phyloP scores from a whole-genome alignment of 2,888 invertebrate genomes.

The Encarsia formosa region DNA sequence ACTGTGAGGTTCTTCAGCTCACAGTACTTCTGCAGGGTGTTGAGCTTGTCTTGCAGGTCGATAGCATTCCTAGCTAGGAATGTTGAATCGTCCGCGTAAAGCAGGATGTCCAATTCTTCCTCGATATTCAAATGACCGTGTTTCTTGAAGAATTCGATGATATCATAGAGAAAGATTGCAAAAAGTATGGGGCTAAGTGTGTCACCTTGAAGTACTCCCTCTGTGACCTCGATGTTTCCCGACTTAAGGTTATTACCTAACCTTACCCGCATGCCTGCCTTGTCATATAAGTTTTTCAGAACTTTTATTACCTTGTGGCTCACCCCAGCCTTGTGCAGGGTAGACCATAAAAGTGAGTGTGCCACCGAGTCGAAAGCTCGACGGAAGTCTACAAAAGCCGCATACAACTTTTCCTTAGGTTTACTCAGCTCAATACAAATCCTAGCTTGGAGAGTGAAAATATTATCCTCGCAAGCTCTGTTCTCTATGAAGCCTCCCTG shows the following conservation, averaged over 20 bases:
- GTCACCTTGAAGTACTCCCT: too few species aligned
- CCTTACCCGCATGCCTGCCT: conserved; percentile 13
- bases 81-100: too few species aligned
- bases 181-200: too few species aligned
- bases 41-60: too few species aligned
- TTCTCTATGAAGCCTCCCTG: conserved; percentile 32
- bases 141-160: too few species aligned
- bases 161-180: too few species aligned
- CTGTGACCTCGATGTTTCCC: too few species aligned
- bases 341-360: conserved; percentile 27
- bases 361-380: conserved; percentile 19
- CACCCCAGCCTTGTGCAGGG: conserved; percentile 14
- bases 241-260: not conserved
- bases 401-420: conserved; percentile 24
- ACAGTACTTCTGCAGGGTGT: too few species aligned
- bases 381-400: conserved; percentile 28
- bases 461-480: conserved; percentile 29
- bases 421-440: conserved; percentile 19
- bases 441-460: conserved; percentile 28
- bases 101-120: too few species aligned
- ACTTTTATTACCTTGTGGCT: conserved; percentile 22
- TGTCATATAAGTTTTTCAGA: conserved; percentile 19
- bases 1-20: too few species aligned
- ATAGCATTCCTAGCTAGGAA: too few species aligned
- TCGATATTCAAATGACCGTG: too few species aligned